phyloP scores from a whole-genome alignment of 2,888 invertebrate species.

The Synanthedon vespiformis region DNA sequence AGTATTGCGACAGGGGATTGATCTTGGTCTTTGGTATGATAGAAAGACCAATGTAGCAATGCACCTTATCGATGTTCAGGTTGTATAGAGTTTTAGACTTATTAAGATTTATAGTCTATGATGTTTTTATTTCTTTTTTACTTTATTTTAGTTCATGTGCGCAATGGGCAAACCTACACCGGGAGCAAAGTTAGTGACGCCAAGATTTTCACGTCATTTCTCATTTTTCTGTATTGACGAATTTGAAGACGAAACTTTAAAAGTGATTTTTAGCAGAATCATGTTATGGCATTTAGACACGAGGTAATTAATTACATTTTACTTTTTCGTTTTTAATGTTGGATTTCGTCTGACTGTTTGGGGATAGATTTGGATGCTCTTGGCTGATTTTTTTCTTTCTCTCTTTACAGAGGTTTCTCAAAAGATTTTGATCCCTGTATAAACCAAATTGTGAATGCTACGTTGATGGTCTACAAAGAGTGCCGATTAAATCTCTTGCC shows the following conservation, averaged over 20 bases:
- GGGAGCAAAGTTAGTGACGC: slow-evolving; percentile 86
- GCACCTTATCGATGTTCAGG: slow-evolving; percentile 86
- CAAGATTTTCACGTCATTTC: slow-evolving; percentile 89
- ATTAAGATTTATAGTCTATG: no score
- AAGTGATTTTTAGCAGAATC: slow-evolving; percentile 88
- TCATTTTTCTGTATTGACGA: slow-evolving; percentile 88
- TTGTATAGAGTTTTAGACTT: slow-evolving; percentile 23
- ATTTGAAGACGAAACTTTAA: slow-evolving; percentile 86
- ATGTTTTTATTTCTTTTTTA: not conserved
- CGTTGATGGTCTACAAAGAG: slow-evolving; percentile 87
- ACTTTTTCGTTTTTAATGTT: no score
- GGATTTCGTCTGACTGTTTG: no score
- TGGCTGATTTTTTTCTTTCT: no score
- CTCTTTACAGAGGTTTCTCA: slow-evolving; percentile 82
- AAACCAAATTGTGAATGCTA: slow-evolving; percentile 87
- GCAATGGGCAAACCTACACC: slow-evolving; percentile 87
- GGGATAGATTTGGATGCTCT: no score
- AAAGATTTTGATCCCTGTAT: slow-evolving; percentile 95
- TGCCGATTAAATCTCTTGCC: slow-evolving; percentile 87
- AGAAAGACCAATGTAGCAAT: slow-evolving; percentile 82
- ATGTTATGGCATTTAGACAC: slow-evolving; percentile 96
- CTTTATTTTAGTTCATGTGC: slow-evolving; percentile 76
- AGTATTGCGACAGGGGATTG: slow-evolving; percentile 88
- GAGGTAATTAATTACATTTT: slow-evolving; percentile 61
- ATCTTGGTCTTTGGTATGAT: slow-evolving; percentile 92